Percentiles rank a stretch among this genome's conserved stretches.
phyloP scores from a whole-genome alignment of 2,113 vertebrate genomes.

The Lepisosteus osseus region DNA sequence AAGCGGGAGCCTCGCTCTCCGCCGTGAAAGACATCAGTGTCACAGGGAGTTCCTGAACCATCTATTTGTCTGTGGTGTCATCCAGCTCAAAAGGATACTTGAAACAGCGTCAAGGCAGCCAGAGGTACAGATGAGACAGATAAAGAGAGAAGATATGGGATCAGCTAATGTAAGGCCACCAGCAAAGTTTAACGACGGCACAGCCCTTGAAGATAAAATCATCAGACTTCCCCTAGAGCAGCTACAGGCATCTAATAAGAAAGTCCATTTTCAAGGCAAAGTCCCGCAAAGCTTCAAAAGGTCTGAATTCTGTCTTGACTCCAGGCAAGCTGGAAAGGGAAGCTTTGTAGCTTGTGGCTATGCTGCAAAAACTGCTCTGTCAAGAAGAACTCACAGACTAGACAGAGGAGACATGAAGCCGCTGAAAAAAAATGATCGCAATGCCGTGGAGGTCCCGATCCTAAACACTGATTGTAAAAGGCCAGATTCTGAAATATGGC shows the following conservation, averaged over 20 bases:
- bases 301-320: slow-evolving; percentile 4
- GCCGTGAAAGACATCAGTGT: slow-evolving; percentile 4
- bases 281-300: slow-evolving; percentile 14
- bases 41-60: not conserved
- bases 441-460: slow-evolving; percentile 33
- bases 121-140: slow-evolving; percentile 8
- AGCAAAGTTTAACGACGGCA: slow-evolving; percentile 23
- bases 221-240: slow-evolving; percentile 9
- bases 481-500: slow-evolving; percentile 59
- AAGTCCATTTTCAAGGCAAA: slow-evolving; percentile 19
- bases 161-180: slow-evolving; percentile 18
- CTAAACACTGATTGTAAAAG: slow-evolving; percentile 54
- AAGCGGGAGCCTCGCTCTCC: no score
- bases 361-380: slow-evolving; percentile 46
- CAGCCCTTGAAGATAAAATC: slow-evolving; percentile 30
- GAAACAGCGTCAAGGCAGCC: slow-evolving; percentile 5
- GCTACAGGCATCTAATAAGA: slow-evolving; percentile 7
- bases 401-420: slow-evolving; percentile 11
- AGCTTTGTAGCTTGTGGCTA: slow-evolving; percentile 52
- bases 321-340: not conserved
- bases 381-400: slow-evolving; percentile 44
- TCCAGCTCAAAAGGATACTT: not conserved
- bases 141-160: slow-evolving; percentile 10
- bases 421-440: slow-evolving; percentile 7
- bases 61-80: not conserved